A percentile compares a stretch with the other conserved stretches of the same genome.
phyloP scores from a whole-genome alignment of 1,140 invertebrate species.

The Maconellicoccus hirsutus region DNA sequence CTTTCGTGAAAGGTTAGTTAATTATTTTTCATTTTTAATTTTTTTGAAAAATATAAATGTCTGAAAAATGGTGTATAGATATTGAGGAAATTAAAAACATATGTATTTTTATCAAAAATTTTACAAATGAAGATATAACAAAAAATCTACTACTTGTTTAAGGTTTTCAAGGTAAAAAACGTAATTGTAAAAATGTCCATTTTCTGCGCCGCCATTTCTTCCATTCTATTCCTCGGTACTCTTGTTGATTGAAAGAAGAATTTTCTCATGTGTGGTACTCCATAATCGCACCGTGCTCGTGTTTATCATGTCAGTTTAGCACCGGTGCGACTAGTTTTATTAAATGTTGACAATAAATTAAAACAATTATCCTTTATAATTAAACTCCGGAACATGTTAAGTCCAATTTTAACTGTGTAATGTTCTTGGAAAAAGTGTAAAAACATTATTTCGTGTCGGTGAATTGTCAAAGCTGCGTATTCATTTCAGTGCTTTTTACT shows the following conservation, averaged over 20 bases:
- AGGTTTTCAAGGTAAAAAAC: too few species aligned
- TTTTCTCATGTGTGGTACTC: neutral
- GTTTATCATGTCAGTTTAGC: neutral
- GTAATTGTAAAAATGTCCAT: too few species aligned
- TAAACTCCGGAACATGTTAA: neutral
- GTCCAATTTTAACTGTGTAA: neutral
- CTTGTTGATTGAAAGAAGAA: neutral
- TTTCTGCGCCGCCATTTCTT: too few species aligned
- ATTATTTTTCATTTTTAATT: too few species aligned
- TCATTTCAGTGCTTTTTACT: neutral
- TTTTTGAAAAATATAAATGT: too few species aligned
- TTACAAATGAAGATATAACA: too few species aligned
- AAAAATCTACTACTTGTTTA: too few species aligned
- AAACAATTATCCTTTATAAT: neutral
- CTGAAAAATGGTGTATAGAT: too few species aligned
- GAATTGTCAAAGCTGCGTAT: neutral
- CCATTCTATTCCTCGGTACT: too few species aligned
- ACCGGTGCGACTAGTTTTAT: constrained; percentile 7
- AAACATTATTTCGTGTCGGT: neutral
- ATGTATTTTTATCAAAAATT: too few species aligned
- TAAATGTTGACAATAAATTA: neutral
- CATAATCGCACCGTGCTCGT: neutral
- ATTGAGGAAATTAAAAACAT: too few species aligned
- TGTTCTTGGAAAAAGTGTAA: neutral
- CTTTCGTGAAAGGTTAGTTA: too few species aligned